These are phyloP conservation scores for Lophotriccus pileatus DNA, from an alignment of 2,797 vertebrate species.

Conservation along the genomic window DNA sequence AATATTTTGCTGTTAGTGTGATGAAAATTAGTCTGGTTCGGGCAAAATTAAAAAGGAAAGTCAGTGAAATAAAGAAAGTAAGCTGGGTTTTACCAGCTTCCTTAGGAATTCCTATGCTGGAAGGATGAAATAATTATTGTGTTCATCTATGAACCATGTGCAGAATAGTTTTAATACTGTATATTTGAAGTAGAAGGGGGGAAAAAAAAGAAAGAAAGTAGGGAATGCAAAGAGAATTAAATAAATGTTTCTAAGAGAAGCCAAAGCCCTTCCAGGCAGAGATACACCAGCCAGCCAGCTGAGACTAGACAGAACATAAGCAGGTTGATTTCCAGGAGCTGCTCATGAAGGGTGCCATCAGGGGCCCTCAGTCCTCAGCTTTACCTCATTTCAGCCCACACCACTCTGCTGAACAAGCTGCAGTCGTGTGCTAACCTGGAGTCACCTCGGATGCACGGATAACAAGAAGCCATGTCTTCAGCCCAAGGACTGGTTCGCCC, in stretches of 20 bases:
- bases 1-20: background rate
- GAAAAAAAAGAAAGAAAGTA: background rate
- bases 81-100: background rate
- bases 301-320: background rate
- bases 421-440: constrained; percentile 41
- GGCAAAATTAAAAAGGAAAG: background rate
- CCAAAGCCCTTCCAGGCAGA: background rate
- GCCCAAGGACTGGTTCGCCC: background rate
- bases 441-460: constrained; percentile 59
- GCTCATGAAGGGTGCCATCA: background rate
- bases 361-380: background rate
- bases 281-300: background rate
- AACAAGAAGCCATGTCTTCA: constrained; percentile 68
- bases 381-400: background rate
- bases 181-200: background rate
- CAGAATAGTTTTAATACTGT: background rate
- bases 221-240: background rate
- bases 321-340: background rate
- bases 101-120: background rate
- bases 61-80: background rate
- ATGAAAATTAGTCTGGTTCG: background rate
- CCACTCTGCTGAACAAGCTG: fast-evolving
- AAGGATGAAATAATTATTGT: background rate
- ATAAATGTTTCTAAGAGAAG: background rate
- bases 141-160: background rate